Evolutionary conservation across 2,888 invertebrate species (phyloP).

Genomic region (Cerastoderma edule): DNA sequence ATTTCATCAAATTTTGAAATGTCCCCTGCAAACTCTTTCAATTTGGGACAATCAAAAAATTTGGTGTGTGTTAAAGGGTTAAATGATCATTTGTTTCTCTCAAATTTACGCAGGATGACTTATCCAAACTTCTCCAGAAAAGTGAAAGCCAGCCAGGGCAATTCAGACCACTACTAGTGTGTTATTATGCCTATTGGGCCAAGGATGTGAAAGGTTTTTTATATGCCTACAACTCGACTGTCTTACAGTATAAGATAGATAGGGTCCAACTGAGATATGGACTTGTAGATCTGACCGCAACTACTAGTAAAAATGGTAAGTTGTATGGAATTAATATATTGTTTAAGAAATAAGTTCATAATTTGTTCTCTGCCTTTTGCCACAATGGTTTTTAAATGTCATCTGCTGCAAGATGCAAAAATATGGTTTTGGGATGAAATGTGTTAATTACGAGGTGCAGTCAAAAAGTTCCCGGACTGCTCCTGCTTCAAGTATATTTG

Average conservation of each 20-base stretch:
- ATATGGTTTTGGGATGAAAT: too few relatives aligned
- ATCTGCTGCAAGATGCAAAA: too few relatives aligned
- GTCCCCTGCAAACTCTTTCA: neutral
- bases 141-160: slow-evolving; percentile 21
- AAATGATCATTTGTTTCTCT: neutral
- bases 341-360: too few relatives aligned
- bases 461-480: too few relatives aligned
- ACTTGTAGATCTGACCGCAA: slow-evolving; percentile 61
- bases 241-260: slow-evolving; percentile 54
- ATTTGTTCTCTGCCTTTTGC: too few relatives aligned
- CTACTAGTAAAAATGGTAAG: slow-evolving; percentile 39
- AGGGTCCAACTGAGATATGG: slow-evolving; percentile 63
- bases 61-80: neutral
- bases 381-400: too few relatives aligned
- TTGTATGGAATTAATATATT: too few relatives aligned
- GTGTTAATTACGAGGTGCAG: too few relatives aligned
- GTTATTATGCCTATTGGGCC: slow-evolving; percentile 70
- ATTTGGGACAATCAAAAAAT: neutral
- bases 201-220: slow-evolving; percentile 59
- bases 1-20: too few relatives aligned
- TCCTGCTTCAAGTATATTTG: too few relatives aligned
- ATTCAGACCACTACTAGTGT: slow-evolving; percentile 43
- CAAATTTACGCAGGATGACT: slow-evolving; percentile 2
- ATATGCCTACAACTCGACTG: slow-evolving; percentile 56
- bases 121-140: slow-evolving; percentile 25